These are phyloP conservation scores for Apamea anceps DNA, from an alignment of 2,888 invertebrate species.

Conservation along the genomic window DNA sequence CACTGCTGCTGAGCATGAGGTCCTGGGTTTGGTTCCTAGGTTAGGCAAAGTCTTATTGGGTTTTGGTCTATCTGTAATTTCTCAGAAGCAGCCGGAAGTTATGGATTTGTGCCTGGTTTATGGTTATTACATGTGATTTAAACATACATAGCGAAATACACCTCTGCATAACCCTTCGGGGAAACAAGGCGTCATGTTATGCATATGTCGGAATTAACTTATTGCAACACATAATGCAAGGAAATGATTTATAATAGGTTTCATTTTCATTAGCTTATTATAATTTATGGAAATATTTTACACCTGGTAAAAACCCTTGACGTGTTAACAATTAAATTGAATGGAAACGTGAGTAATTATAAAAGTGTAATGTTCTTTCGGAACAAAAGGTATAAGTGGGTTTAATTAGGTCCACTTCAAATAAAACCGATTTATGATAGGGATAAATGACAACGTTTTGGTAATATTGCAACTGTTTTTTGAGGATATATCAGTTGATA, in stretches of 20 bases:
- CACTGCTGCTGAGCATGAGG: too few species aligned
- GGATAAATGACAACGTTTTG: background rate
- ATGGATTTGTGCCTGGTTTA: too few species aligned
- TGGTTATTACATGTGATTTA: too few species aligned
- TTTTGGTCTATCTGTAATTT: too few species aligned
- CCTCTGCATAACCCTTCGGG: too few species aligned
- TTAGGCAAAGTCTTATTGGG: too few species aligned
- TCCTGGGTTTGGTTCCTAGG: too few species aligned
- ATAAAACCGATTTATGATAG: background rate
- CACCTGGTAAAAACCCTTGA: constrained; percentile 62
- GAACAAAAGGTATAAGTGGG: constrained; percentile 11
- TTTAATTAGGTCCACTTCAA: background rate
- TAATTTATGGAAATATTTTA: constrained; percentile 53
- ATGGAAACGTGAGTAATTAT: constrained; percentile 56
- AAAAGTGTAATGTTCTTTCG: constrained; percentile 26
- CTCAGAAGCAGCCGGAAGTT: too few species aligned
- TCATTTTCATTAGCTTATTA: constrained; percentile 24
- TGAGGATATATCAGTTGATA: background rate
- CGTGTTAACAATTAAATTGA: constrained; percentile 50
- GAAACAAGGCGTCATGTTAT: background rate
- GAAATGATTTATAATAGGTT: constrained; percentile 25
- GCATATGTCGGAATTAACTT: background rate
- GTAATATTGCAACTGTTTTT: background rate
- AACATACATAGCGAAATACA: too few species aligned
- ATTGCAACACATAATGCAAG: constrained; percentile 27